phyloP scores from a whole-genome alignment of 2,888 invertebrate species.

The Spisula solida region DNA sequence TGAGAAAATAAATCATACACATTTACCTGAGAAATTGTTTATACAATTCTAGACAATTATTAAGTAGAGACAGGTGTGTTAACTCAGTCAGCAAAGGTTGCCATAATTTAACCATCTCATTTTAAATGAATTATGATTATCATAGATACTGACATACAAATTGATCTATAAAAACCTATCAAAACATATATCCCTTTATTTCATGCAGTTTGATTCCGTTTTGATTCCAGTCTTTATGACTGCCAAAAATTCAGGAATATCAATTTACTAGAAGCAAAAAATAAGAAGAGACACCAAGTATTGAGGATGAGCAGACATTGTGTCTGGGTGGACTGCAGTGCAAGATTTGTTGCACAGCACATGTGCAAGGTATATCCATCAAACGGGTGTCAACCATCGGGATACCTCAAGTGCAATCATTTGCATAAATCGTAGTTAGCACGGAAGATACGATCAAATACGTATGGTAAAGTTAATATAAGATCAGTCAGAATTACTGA shows the following conservation, averaged over 20 bases:
- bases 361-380: background rate
- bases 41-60: background rate
- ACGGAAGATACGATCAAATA: background rate
- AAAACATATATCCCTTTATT: background rate
- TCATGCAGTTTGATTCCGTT: background rate
- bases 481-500: background rate
- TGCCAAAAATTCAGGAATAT: background rate
- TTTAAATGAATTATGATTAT: background rate
- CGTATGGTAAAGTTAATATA: background rate
- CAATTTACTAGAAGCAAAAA: background rate
- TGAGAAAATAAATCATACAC: background rate
- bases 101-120: background rate
- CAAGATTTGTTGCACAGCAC: background rate
- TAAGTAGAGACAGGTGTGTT: constrained; percentile 2
- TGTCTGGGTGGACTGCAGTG: background rate
- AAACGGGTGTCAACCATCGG: background rate
- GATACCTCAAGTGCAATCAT: background rate
- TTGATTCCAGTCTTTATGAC: background rate
- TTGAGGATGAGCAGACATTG: no score
- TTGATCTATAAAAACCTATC: background rate
- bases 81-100: background rate
- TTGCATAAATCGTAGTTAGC: background rate
- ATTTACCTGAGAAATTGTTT: background rate
- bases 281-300: background rate
- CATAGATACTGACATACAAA: background rate